Conservation (phyloP, 2,797 vertebrate species). For the Cyclopterus lumpus region DNA sequence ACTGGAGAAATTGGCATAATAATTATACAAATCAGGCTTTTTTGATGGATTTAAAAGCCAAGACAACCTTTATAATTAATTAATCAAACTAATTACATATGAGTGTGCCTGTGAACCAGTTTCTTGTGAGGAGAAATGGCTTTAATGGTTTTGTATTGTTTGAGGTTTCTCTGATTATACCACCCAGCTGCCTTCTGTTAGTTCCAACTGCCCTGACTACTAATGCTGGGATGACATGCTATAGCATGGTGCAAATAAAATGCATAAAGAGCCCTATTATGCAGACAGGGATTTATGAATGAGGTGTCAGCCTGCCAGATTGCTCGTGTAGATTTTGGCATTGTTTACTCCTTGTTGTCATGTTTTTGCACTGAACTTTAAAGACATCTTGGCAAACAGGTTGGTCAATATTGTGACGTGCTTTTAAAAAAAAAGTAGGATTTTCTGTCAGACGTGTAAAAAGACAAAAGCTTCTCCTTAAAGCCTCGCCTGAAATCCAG, state of each 20-base stretch:
- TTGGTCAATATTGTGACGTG: constrained; percentile 8
- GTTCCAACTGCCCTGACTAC: constrained; percentile 4
- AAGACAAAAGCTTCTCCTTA: constrained; percentile 29
- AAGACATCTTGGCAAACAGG: constrained; percentile 22
- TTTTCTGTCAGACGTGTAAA: constrained; percentile 29
- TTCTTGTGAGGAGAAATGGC: constrained; percentile 28
- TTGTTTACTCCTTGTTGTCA: background rate
- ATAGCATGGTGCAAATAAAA: constrained; percentile 17
- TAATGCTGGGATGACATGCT: constrained; percentile 22
- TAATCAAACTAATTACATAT: constrained; percentile 58
- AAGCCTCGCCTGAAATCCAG: constrained; percentile 43
- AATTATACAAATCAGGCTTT: constrained; percentile 26
- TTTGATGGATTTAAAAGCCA: constrained; percentile 41
- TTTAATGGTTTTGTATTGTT: constrained; percentile 50
- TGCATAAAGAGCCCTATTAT: background rate
- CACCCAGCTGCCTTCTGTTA: constrained; percentile 22
- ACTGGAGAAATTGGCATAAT: constrained; percentile 24
- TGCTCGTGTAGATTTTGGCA: constrained; percentile 16
- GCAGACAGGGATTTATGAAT: constrained; percentile 25
- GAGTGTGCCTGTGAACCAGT: constrained; percentile 52
- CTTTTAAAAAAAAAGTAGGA: constrained; percentile 20
- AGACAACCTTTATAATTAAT: constrained; percentile 50
- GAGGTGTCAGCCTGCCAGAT: constrained; percentile 27
- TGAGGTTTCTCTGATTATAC: constrained; percentile 38
- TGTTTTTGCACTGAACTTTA: constrained; percentile 16